Conservation (phyloP, 2,888 invertebrate genomes). For the Monochamus alternatus region DNA sequence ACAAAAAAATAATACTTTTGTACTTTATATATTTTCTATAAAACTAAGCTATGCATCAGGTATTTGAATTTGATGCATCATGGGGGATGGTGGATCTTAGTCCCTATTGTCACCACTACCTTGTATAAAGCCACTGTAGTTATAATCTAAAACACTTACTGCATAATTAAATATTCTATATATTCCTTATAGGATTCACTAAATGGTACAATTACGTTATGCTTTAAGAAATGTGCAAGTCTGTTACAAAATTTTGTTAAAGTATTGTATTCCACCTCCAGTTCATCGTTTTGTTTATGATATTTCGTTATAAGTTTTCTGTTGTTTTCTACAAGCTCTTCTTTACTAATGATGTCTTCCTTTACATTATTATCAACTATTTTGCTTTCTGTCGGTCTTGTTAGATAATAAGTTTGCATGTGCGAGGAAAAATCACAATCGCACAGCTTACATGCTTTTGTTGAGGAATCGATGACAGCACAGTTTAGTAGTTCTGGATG, state of each 20-base stretch:
- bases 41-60: no score
- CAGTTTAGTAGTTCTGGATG: constrained; percentile 61
- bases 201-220: constrained; percentile 64
- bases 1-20: no score
- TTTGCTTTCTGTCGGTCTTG: constrained; percentile 57
- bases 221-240: constrained; percentile 65
- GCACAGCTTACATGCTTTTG: constrained; percentile 59
- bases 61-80: no score
- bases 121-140: no score
- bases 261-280: constrained; percentile 59
- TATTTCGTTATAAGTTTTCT: constrained; percentile 55
- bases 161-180: constrained; percentile 62
- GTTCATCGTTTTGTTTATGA: constrained; percentile 49
- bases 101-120: no score
- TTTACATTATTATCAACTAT: constrained; percentile 59
- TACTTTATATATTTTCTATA: no score
- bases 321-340: constrained; percentile 53
- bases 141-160: constrained; percentile 52
- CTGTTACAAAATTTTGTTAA: constrained; percentile 62
- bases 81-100: no score
- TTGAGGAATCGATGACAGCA: constrained; percentile 58
- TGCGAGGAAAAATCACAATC: constrained; percentile 62
- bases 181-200: constrained; percentile 65
- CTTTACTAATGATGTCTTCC: constrained; percentile 55
- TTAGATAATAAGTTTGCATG: constrained; percentile 67